Percentiles rank a stretch among this genome's conserved stretches.
Conservation (phyloP, 1,140 invertebrate genomes). For the Bombus difficillimus region DNA sequence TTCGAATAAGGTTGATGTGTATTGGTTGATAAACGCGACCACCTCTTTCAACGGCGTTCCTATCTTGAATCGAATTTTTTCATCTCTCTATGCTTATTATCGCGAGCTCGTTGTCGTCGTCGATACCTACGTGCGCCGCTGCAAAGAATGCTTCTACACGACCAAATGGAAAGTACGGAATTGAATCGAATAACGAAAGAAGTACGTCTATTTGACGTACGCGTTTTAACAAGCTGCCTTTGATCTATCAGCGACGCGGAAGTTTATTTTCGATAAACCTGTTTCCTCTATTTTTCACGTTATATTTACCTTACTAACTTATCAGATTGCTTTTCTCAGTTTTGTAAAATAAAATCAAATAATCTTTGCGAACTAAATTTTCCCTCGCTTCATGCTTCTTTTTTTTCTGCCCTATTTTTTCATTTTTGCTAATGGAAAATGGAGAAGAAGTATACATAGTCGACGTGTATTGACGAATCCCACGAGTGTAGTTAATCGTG, state of each 20-base stretch:
- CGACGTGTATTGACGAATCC: slow-evolving; percentile 1
- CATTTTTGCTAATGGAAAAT: not conserved
- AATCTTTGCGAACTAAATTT: not conserved
- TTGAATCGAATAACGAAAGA: not conserved
- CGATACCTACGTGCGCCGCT: not conserved
- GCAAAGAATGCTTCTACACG: too few relatives aligned
- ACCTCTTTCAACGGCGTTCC: not conserved
- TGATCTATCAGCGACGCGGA: not conserved
- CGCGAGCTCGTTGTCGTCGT: not conserved
- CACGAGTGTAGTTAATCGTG: slow-evolving; percentile 52
- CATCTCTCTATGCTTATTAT: slow-evolving; percentile 6
- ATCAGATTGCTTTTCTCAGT: not conserved
- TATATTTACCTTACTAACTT: not conserved
- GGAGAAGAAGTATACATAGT: not conserved
- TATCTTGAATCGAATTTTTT: slow-evolving; percentile 1
- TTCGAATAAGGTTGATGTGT: slow-evolving; percentile 11
- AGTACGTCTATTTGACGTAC: too few relatives aligned
- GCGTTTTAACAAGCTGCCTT: not conserved
- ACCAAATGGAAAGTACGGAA: not conserved
- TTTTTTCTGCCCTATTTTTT: not conserved
- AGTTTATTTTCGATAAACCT: not conserved
- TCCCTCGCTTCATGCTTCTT: fast-evolving
- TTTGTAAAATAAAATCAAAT: not conserved
- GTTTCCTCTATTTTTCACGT: not conserved
- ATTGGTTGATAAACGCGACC: slow-evolving; percentile 44